Base-by-base conservation (phyloP, 2,888 invertebrate species). In the Notocelia uddmanniana region DNA sequence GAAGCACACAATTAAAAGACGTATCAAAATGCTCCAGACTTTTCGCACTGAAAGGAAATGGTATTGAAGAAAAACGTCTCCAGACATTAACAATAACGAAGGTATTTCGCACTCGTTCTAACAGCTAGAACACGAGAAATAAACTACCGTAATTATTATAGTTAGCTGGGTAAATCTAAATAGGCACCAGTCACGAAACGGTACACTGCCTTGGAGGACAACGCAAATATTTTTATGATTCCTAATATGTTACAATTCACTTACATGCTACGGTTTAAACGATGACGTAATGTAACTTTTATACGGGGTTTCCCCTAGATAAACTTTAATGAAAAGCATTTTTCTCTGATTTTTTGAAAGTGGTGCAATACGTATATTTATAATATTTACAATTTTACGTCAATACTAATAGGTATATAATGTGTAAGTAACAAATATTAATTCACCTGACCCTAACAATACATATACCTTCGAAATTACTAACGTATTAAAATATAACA, bases 1-100 rank as follows among this genome's bases (percentile, higher is more conserved):
- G 77, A 76, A 81, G 80, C 76, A 81, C 75, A 76, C 82, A 77
- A 74, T 77, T 74, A 74, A 79, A 79, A 81, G 81, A 78, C 60
- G 74, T 79, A 77, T 76, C 80, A 78, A 80, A 76, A 78, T 75
- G 74, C 59, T 71, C 69, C 45, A 50, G n/a, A 31, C 31, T 31
- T 62, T 37, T n/a, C 23, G 48, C 60, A 71, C 71, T 62, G 72
- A 26, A 72, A 68, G 18, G 3, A 45, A 60, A 66, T 26, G 10
- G 48, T 10, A 21, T 67, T 50, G 8, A 50, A 50, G 18, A 23
- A 54, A 60, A 60, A 15, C 15, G 15, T 54, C 2, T 21, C 11
- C 23, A 50, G 34, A 34, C 6, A 34, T 19, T 34, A 26, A 37
- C 3, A 54, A 37, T 6, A 64, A 54, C 34, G n/a, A 64, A 52